Evolutionary conservation across 2,113 vertebrate genomes (phyloP), one percentile per base, ranked within the genome.

Genomic region (Sorex fumeus): DNA sequence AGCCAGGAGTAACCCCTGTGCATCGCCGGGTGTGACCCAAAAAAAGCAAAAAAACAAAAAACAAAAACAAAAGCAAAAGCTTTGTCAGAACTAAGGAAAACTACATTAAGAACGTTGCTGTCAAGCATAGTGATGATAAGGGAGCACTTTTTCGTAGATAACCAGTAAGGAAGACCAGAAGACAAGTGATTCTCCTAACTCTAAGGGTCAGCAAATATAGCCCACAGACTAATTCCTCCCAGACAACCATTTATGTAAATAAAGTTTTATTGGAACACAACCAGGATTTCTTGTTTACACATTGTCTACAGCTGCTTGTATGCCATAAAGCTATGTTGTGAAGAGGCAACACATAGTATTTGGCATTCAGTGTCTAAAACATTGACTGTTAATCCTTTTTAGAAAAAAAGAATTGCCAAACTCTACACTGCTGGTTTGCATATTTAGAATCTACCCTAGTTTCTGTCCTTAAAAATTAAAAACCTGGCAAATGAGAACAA

Each of bases 211-310:
- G 5, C 40, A n/a, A 12, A 76, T 50, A 10, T 16, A 25, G 12
- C 36, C 23, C 43, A 40, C 1, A 10, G 13, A 76, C 16, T 64
- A 84, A 82, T 50, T 71, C 30, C 43, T 70, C 3, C 40, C 27
- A 84, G 10, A 28, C 28, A 30, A 40, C 34, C 87, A 47, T 40
- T 94, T 77, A 60, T 84, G 2, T 88, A 34, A 84, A 72, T 66
- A 71, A 83, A 91, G 12, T 50, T 25, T 80, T 92, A 66, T 36
- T 81, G 62, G 12, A 87, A 71, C 53, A 85, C 1, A 77, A 34
- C 2, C 34, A 45, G 2, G 0, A 45, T 25, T 28, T n/a, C 43
- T 72, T 40, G 36, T 34, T 66, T 64, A 21, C 10, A 4, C 12
- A 23, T 78, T n/a, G 0, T 36, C 27, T 53, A 2, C 10, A 57